Conservation (phyloP, 1,140 invertebrate species). For the Neuroterus valhalla region DNA sequence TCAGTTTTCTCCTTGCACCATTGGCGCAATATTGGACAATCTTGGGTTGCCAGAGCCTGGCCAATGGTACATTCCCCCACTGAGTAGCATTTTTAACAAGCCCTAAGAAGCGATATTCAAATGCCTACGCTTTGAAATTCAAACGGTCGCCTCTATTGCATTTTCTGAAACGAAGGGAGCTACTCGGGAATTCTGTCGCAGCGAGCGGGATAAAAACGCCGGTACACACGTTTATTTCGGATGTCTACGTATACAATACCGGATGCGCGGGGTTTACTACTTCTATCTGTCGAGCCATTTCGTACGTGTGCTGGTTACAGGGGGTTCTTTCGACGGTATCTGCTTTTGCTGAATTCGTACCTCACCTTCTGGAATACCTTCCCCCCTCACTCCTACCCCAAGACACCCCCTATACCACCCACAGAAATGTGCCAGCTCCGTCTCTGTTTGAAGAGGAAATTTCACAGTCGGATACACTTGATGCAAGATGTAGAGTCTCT, state of each 20-base stretch:
- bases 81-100: constrained; percentile 19
- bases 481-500: constrained; percentile 66
- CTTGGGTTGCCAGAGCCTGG: too few relatives aligned
- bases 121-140: constrained; percentile 44
- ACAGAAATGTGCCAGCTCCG: constrained; percentile 64
- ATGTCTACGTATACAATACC: constrained; percentile 9
- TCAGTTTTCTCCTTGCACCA: too few relatives aligned
- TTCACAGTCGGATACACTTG: constrained; percentile 72
- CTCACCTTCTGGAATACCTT: constrained; percentile 11
- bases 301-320: constrained; percentile 66
- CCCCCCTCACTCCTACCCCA: constrained; percentile 19
- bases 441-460: constrained; percentile 74
- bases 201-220: constrained; percentile 26
- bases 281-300: constrained; percentile 64
- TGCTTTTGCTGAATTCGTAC: constrained; percentile 47
- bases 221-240: constrained; percentile 22
- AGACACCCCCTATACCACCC: constrained; percentile 34
- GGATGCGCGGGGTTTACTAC: constrained; percentile 49
- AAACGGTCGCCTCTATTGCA: constrained; percentile 38
- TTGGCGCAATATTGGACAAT: too few relatives aligned
- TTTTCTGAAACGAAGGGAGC: constrained; percentile 29
- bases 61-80: too few relatives aligned
- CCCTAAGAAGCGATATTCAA: constrained; percentile 21
- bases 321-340: constrained; percentile 53
- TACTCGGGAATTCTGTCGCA: constrained; percentile 13